Percentiles rank a stretch among this genome's conserved stretches.
These are phyloP conservation scores for Etheostoma nigrum DNA, from an alignment of 2,797 vertebrate genomes.

Conservation along the genomic window DNA sequence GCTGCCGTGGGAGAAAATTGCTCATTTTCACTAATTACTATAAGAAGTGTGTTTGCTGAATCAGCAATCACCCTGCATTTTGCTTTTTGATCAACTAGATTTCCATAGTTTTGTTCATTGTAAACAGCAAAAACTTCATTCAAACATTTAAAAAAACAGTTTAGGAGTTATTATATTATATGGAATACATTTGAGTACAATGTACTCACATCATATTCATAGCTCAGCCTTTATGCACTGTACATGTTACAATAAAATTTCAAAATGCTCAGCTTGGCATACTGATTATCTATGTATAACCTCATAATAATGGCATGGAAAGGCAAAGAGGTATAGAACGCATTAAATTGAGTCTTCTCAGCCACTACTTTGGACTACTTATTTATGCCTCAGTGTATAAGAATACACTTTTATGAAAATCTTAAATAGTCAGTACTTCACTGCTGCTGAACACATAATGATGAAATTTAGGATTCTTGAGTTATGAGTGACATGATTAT, in stretches of 20 bases:
- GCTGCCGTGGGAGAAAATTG: slow-evolving; percentile 17
- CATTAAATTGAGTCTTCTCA: slow-evolving; percentile 7
- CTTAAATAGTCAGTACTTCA: neutral
- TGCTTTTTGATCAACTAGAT: neutral
- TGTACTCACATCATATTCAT: neutral
- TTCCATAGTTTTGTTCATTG: neutral
- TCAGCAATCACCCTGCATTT: neutral
- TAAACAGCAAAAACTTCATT: neutral
- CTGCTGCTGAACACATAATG: neutral
- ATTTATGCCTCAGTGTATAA: slow-evolving; percentile 15
- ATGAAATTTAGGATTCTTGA: neutral
- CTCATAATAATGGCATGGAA: slow-evolving; percentile 23
- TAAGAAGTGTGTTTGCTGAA: slow-evolving; percentile 27
- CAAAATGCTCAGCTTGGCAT: neutral
- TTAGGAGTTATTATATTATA: neutral
- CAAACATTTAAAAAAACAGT: neutral
- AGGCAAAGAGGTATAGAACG: slow-evolving; percentile 18
- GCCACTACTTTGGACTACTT: neutral
- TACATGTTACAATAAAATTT: slow-evolving; percentile 32
- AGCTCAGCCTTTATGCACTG: slow-evolving; percentile 4
- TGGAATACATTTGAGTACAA: neutral
- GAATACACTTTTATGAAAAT: neutral
- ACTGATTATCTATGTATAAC: slow-evolving; percentile 16
- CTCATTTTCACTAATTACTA: slow-evolving; percentile 26
- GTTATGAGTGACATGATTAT: neutral